Conservation (phyloP, 2,797 vertebrate genomes). For the Dipus sagitta region DNA sequence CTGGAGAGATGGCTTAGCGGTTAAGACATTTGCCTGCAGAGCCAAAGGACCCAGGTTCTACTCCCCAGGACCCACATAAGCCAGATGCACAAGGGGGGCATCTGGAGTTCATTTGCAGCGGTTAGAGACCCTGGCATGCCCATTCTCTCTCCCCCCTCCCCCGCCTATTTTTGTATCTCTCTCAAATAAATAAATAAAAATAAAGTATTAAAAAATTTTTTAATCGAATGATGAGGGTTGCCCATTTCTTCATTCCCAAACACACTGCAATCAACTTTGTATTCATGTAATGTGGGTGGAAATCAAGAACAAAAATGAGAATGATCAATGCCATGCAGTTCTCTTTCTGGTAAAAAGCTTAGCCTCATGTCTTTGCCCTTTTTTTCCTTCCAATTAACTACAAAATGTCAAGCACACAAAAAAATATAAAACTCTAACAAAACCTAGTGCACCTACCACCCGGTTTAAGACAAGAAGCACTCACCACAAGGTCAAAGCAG, state of each 20-base stretch:
- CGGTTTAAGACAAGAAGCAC: slow-evolving; percentile 29
- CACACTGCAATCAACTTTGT: slow-evolving; percentile 30
- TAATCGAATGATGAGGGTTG: neutral
- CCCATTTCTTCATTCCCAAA: slow-evolving; percentile 46
- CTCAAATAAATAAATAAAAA: no score
- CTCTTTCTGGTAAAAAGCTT: neutral
- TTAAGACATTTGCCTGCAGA: no score
- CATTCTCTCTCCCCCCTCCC: no score
- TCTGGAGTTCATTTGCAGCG: no score
- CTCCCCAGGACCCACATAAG: no score
- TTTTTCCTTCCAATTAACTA: neutral
- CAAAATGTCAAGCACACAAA: neutral
- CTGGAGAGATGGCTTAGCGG: no score
- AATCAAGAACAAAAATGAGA: slow-evolving; percentile 40
- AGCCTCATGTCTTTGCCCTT: neutral
- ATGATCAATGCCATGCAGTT: slow-evolving; percentile 9
- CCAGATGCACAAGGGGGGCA: no score
- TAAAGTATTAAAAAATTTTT: no score
- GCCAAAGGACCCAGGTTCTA: no score
- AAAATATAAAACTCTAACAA: slow-evolving; percentile 15
- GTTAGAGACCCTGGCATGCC: no score
- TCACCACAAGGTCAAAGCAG: neutral
- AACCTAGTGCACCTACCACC: neutral
- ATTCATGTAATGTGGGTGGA: slow-evolving; percentile 11
- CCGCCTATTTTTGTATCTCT: no score